Percentiles rank a stretch among this genome's conserved stretches.
Evolutionary conservation across 2,113 vertebrate species (phyloP).

Genomic region (Alethe castanea): DNA sequence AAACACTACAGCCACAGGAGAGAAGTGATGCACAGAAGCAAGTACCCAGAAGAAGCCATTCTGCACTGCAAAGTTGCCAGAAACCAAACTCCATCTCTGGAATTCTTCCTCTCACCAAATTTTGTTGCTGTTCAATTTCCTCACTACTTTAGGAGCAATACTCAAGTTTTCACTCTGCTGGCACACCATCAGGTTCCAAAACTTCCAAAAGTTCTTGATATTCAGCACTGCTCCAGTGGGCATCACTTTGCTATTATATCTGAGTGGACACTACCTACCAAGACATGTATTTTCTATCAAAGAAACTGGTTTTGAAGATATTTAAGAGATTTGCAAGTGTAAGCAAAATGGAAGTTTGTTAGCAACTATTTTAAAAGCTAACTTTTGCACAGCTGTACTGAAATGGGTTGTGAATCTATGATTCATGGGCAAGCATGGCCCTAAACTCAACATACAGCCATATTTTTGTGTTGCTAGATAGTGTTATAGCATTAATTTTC

Average conservation of each 20-base stretch:
- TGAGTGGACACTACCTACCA: not conserved
- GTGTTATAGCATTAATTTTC: not conserved
- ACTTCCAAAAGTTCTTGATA: not conserved
- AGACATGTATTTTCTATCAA: not conserved
- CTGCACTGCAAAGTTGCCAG: not conserved
- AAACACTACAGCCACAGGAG: not conserved
- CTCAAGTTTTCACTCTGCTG: not conserved
- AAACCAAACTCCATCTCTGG: not conserved
- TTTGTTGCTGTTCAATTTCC: not conserved
- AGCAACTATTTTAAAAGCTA: conserved; percentile 21
- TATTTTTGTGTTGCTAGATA: not conserved
- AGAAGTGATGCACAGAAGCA: not conserved
- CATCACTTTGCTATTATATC: not conserved
- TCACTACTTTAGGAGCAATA: conserved; percentile 4
- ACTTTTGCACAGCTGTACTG: conserved; percentile 25
- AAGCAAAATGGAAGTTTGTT: not conserved
- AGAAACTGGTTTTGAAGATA: conserved; percentile 13
- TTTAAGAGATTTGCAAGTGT: conserved; percentile 7
- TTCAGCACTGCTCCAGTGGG: not conserved
- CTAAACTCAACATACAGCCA: not conserved
- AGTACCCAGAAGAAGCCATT: not conserved
- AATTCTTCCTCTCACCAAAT: not conserved
- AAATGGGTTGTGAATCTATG: not conserved
- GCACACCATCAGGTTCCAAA: not conserved
- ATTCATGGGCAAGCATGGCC: not conserved